Evolutionary conservation across 2,797 vertebrate genomes (phyloP).

Genomic region (Chrysolophus pictus): DNA sequence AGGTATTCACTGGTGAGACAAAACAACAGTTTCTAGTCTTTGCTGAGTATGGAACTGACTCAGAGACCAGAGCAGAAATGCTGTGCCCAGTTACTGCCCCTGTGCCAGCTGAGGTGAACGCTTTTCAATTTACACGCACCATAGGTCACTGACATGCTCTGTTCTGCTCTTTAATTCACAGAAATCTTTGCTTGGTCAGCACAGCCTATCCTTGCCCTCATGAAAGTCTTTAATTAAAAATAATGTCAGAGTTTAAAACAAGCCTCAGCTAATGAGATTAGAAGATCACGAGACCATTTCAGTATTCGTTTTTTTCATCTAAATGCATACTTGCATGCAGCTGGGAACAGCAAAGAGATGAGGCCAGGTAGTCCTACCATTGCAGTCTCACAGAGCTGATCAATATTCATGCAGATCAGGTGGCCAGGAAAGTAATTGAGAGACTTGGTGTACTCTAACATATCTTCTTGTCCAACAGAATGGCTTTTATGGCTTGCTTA

Average conservation of each 20-base stretch:
- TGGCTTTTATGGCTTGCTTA: slow-evolving; percentile 85
- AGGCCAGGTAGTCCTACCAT: background rate
- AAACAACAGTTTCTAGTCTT: background rate
- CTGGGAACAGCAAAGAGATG: background rate
- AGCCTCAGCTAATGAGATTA: background rate
- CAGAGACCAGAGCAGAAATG: background rate
- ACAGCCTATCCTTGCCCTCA: background rate
- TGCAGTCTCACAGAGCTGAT: background rate
- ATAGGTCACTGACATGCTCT: background rate
- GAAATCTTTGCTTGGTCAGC: background rate
- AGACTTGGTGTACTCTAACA: background rate
- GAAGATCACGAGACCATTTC: fast-evolving
- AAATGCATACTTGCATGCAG: background rate
- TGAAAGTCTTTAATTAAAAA: background rate
- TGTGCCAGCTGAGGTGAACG: background rate
- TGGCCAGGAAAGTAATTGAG: background rate
- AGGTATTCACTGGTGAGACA: background rate
- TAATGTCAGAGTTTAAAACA: background rate
- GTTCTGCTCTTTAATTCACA: background rate
- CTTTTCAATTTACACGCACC: background rate
- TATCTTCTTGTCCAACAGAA: slow-evolving; percentile 75
- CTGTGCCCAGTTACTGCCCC: background rate
- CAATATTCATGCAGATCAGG: background rate
- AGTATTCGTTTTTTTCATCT: background rate
- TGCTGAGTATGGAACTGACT: background rate